phyloP scores from a whole-genome alignment of 1,140 invertebrate genomes.

The Metaphire vulgaris region DNA sequence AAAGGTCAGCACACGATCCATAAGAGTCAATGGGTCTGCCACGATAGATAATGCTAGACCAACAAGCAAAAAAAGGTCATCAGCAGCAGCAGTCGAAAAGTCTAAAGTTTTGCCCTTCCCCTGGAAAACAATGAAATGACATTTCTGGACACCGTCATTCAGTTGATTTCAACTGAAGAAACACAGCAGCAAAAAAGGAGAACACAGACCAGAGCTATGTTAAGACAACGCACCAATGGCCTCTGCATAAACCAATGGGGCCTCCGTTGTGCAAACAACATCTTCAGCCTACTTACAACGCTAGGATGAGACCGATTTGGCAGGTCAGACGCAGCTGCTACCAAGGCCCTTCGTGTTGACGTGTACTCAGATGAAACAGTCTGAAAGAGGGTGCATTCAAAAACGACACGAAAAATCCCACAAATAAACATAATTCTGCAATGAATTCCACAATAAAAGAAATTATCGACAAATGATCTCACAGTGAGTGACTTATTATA shows the following conservation, averaged over 20 bases:
- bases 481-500: neutral
- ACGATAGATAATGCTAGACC: no score
- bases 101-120: no score
- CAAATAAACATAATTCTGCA: neutral
- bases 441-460: neutral
- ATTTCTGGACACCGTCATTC: no score
- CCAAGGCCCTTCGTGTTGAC: neutral
- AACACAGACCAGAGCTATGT: no score
- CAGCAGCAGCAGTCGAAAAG: no score
- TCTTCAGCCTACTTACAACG: neutral
- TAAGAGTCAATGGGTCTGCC: no score
- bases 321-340: neutral
- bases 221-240: no score
- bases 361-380: neutral
- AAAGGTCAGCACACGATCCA: no score
- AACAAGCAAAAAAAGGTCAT: no score
- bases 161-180: neutral
- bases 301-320: neutral
- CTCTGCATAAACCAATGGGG: neutral
- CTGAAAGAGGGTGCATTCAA: neutral
- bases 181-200: neutral
- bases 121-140: no score
- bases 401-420: neutral
- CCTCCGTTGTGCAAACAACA: neutral
- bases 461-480: neutral